Conservation (phyloP, 1,140 invertebrate genomes). For the Drosophila malerkotliana region DNA sequence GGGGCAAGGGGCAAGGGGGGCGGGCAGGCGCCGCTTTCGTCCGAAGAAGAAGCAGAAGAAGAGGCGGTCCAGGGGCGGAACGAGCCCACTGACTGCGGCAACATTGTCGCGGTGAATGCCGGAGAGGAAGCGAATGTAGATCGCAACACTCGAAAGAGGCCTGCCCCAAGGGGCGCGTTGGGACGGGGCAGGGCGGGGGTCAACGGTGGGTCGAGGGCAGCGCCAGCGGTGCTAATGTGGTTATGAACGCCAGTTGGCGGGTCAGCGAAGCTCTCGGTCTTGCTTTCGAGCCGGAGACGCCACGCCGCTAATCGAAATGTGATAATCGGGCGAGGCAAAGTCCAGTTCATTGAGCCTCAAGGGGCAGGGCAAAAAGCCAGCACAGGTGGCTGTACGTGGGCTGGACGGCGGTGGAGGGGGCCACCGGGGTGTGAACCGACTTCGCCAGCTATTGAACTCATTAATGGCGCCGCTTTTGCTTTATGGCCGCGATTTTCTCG, state of each 20-base stretch:
- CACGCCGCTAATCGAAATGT: slow-evolving; percentile 66
- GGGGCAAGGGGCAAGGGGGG: background rate
- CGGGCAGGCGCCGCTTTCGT: slow-evolving; percentile 56
- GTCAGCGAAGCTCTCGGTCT: slow-evolving; percentile 31
- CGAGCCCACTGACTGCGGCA: slow-evolving; percentile 40
- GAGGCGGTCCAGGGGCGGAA: slow-evolving; percentile 58
- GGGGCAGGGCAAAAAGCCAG: slow-evolving; percentile 2
- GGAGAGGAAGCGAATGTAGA: slow-evolving; percentile 63
- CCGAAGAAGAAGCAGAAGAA: slow-evolving; percentile 30
- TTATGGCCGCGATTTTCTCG: slow-evolving; percentile 40
- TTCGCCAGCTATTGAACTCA: slow-evolving; percentile 75
- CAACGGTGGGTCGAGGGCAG: slow-evolving; percentile 55
- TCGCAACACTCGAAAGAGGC: slow-evolving; percentile 36
- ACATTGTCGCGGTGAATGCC: slow-evolving; percentile 62
- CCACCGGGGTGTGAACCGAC: slow-evolving; percentile 21
- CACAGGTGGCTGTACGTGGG: background rate
- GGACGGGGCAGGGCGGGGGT: slow-evolving; percentile 16
- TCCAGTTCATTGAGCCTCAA: slow-evolving; percentile 52
- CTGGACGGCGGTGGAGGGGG: background rate
- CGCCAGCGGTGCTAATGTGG: slow-evolving; percentile 77
- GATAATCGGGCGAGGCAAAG: slow-evolving; percentile 61
- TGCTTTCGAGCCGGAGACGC: slow-evolving; percentile 25
- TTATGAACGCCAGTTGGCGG: slow-evolving; percentile 71
- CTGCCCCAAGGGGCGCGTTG: background rate
- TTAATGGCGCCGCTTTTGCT: slow-evolving; percentile 56